phyloP scores from a whole-genome alignment of 2,888 invertebrate genomes.

The Meghimatium bilineatum region DNA sequence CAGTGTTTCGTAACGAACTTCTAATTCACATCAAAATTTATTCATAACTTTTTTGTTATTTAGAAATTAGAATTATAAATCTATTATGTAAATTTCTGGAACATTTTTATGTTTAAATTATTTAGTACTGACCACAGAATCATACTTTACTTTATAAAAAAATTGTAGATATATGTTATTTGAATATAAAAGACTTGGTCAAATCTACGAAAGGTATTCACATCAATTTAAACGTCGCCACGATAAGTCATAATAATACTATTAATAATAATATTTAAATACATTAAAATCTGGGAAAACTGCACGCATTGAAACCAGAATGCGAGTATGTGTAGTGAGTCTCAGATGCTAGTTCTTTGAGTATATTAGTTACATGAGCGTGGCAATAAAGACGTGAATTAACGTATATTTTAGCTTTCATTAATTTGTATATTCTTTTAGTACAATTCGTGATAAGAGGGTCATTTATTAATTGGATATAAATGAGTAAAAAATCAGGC shows the following conservation, averaged over 20 bases:
- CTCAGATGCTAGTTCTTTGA: neutral
- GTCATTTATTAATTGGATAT: neutral
- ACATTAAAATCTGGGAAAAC: constrained; percentile 18
- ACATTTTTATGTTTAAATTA: neutral
- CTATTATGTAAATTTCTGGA: neutral
- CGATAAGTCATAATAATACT: neutral
- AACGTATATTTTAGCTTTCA: neutral
- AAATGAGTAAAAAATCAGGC: neutral
- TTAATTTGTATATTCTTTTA: neutral
- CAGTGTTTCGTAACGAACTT: neutral
- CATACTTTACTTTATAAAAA: neutral
- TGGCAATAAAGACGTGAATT: neutral
- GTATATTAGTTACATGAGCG: neutral
- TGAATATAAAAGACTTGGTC: neutral
- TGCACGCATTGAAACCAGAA: constrained; percentile 18
- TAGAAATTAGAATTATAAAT: neutral
- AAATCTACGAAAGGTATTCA: neutral
- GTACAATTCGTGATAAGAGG: neutral
- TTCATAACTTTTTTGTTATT: neutral
- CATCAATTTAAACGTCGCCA: too few species aligned
- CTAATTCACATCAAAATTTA: neutral
- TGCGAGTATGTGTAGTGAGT: constrained; percentile 8
- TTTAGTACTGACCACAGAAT: neutral
- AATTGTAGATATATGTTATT: neutral
- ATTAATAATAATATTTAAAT: neutral